Base-by-base conservation (phyloP, 2,888 invertebrate species). In the Lomographa bimaculata region DNA sequence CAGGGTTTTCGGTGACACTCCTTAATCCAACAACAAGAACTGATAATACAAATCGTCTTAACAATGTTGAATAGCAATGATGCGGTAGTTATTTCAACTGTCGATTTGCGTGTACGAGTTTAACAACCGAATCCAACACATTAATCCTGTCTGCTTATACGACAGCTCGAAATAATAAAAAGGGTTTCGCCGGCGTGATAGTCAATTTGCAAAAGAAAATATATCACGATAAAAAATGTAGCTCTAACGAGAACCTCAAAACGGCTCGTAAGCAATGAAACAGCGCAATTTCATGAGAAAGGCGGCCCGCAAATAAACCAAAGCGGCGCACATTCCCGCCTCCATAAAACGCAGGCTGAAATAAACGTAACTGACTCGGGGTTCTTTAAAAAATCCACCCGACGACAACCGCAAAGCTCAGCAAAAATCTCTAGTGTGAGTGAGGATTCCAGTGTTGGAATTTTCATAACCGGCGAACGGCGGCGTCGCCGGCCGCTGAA, bases 241-340 rank as follows among this genome's bases (percentile, higher is more conserved):
- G 60, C 72, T 69, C 64, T 82, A 79, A 83, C 80, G 76, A 79
- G 84, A 74, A 69, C 74, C 77, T 78, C 78, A 82, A 82, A 85
- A 81, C 71, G 75, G 75, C 79, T 79, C 79, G 76, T 82, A 79
- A 82, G 83, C 84, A 79, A 85, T 82, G 85, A 85, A 85, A 84
- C 79, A 83, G 76, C 76, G 82, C 80, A 82, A 84, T 85, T 84
- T 83, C 83, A 84, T 73, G 80, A 79, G 84, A 74, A 79, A 84
- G 78, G 82, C 76, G 77, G 81, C 77, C 71, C 72, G 70, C 82
- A 79, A 83, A 85, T 85, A 86, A 84, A 85, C 84, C 81, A 83
- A 79, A 82, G 77, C 79, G 77, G 70, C 71, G 77, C 75, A 82
- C 82, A 85, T 85, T 83, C 82, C 84, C 83, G 80, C 81, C 75